Percentiles rank a stretch among this genome's conserved stretches.
These are phyloP conservation scores for Butorides virescens DNA, from an alignment of 2,113 vertebrate genomes.

Conservation along the genomic window DNA sequence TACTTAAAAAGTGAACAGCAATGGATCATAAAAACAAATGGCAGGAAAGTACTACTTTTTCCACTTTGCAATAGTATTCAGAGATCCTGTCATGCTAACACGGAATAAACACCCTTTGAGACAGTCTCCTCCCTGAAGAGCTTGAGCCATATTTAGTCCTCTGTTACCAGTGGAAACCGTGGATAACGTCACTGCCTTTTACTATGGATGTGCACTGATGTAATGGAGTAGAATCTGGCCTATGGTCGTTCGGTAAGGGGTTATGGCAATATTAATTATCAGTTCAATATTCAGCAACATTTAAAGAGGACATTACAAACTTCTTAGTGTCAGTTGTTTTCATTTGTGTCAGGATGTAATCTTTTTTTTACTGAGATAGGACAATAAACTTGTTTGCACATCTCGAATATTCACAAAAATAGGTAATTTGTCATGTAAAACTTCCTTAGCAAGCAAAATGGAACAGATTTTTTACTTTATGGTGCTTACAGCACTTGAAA, in stretches of 20 bases:
- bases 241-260: not conserved
- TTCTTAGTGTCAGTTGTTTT: not conserved
- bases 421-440: not conserved
- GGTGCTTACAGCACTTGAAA: not conserved
- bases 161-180: not conserved
- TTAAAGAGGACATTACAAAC: not conserved
- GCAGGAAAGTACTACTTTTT: not conserved
- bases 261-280: not conserved
- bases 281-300: not conserved
- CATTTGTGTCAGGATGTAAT: not conserved
- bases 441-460: not conserved
- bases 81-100: not conserved
- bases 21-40: not conserved
- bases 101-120: not conserved
- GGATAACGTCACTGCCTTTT: not conserved
- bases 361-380: not conserved
- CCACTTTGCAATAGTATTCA: not conserved
- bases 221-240: not conserved
- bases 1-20: not conserved
- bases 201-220: not conserved
- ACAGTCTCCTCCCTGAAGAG: not conserved
- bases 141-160: not conserved
- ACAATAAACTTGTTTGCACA: not conserved
- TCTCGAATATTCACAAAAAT: not conserved
- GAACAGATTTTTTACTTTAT: not conserved